A percentile compares a stretch with the other conserved stretches of the same genome.
Conservation (phyloP, 2,113 vertebrate genomes). For the Centrocercus urophasianus region DNA sequence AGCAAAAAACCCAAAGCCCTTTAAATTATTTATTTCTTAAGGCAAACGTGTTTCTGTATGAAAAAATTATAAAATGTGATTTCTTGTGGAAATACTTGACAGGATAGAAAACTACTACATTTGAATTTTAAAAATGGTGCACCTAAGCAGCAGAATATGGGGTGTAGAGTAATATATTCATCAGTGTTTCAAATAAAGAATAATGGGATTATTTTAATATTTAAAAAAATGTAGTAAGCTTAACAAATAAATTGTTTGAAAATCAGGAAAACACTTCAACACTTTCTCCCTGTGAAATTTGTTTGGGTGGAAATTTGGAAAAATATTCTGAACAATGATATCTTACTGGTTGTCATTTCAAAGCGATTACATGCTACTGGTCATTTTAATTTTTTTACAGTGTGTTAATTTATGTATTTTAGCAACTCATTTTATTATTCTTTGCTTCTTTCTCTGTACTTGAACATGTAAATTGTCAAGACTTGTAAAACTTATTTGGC, state of each 20-base stretch:
- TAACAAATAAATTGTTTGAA: not conserved
- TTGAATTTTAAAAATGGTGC: not conserved
- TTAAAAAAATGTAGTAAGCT: not conserved
- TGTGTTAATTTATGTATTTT: not conserved
- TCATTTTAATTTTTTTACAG: not conserved
- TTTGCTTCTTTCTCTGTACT: not conserved
- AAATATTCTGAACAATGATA: not conserved
- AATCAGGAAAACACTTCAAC: not conserved
- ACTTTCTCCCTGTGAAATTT: not conserved
- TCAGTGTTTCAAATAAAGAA: not conserved
- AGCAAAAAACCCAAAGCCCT: no score
- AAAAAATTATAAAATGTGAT: not conserved
- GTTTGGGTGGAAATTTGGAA: not conserved
- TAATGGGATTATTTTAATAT: not conserved
- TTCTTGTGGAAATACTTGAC: not conserved
- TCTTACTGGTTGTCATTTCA: not conserved
- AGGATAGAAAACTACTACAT: not conserved
- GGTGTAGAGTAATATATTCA: not conserved
- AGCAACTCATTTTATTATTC: not conserved
- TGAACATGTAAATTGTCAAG: not conserved
- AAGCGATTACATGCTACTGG: rapidly evolving
- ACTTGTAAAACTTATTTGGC: not conserved
- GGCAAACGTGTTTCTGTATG: not conserved
- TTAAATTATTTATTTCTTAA: not conserved
- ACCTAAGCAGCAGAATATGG: not conserved